Evolutionary conservation across 1,140 invertebrate genomes (phyloP).

Genomic region (Drosophila malerkotliana): DNA sequence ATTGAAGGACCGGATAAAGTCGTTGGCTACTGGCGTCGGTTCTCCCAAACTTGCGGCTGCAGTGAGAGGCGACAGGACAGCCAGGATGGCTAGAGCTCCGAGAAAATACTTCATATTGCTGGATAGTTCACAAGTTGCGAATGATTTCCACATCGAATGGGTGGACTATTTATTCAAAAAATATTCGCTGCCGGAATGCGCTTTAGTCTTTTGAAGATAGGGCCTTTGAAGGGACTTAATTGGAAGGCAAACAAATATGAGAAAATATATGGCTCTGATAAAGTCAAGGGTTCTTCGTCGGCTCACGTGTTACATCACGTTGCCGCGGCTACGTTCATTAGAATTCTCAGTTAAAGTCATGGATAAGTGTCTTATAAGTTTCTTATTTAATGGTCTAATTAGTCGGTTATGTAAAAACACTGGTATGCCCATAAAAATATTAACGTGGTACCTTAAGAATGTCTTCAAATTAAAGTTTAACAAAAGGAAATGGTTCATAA

Average conservation of each 20-base stretch:
- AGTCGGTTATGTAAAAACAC: not conserved
- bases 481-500: not conserved
- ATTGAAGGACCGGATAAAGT: constrained; percentile 39
- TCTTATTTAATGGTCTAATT: not conserved
- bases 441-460: not conserved
- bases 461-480: not conserved
- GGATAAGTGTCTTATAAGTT: not conserved
- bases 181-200: constrained; percentile 5
- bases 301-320: constrained; percentile 23
- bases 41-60: constrained; percentile 29
- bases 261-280: constrained; percentile 51
- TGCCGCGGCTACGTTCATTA: constrained; percentile 6
- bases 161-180: constrained; percentile 65
- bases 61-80: constrained; percentile 35
- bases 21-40: constrained; percentile 20
- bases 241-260: constrained; percentile 42
- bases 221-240: constrained; percentile 32
- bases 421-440: not conserved
- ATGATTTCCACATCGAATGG: constrained; percentile 49
- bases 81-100: constrained; percentile 33
- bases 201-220: constrained; percentile 23
- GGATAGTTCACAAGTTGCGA: constrained; percentile 42
- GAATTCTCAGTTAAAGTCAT: constrained; percentile 9
- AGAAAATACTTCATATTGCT: constrained; percentile 54
- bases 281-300: constrained; percentile 16